phyloP scores from a whole-genome alignment of 1,140 invertebrate genomes.

The Palaemon carinicauda region DNA sequence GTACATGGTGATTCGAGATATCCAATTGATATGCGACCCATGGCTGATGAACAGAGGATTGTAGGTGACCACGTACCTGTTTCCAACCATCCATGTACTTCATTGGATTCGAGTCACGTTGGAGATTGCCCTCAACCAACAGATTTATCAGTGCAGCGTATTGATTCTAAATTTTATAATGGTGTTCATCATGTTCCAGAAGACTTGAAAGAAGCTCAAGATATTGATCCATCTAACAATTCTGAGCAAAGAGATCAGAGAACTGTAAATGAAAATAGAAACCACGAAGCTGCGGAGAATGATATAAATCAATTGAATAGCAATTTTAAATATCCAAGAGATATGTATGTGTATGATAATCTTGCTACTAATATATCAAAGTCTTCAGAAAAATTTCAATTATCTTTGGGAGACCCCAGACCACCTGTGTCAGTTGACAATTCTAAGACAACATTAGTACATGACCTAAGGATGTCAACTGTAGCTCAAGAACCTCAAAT shows the following conservation, averaged over 20 bases:
- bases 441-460: not conserved
- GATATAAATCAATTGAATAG: not conserved
- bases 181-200: constrained; percentile 23
- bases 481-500: not conserved
- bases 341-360: not conserved
- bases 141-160: constrained; percentile 26
- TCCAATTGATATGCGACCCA: constrained; percentile 14
- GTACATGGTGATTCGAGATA: not conserved
- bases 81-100: constrained; percentile 9
- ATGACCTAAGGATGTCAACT: not conserved
- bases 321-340: constrained; percentile 27
- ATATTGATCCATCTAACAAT: not conserved
- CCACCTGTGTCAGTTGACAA: not conserved
- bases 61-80: constrained; percentile 17
- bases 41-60: constrained; percentile 26
- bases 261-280: not conserved
- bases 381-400: constrained; percentile 6
- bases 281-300: not conserved
- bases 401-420: constrained; percentile 17
- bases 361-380: not conserved
- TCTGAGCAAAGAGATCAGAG: not conserved
- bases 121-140: constrained; percentile 44
- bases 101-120: constrained; percentile 20
- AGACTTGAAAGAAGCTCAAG: not conserved
- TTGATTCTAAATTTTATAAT: constrained; percentile 13